Base-by-base conservation (phyloP, 2,113 vertebrate genomes). In the Nesogale talazaci region DNA sequence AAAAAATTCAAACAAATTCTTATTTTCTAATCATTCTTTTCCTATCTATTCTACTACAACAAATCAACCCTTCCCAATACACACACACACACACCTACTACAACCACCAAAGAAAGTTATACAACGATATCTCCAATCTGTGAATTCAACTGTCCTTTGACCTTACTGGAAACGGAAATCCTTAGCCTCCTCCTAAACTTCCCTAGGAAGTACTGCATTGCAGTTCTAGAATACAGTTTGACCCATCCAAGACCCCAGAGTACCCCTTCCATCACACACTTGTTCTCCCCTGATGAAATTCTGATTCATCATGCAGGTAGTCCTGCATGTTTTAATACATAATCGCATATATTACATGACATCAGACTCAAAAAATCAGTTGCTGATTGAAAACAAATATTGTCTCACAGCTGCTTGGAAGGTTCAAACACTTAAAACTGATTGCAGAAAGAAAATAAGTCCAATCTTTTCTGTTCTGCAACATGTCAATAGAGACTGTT, bases 381-480 rank as follows among this genome's bases (percentile, higher is more conserved):
- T 94, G 72, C 81, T 93, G 89, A 92, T 96, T 83, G 94, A 84
- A 75, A 97, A 82, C 77, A 93, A 97, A 96, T 82, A 83, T 88
- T 97, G 92, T 86, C 36, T 93, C 95, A 69, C 90, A 96, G 84
- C 74, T 96, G 65, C 91, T 95, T 80, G 80, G 78, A 94, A 82
- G 72, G 57, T 96, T 97, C 94, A 88, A 93, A 95, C 77, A 93
- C 92, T 95, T 94, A 76, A 90, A 94, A 92, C 12, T 92, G 74
- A 81, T 46, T 94, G 76, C 75, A 81, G 90, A 72, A 88, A 94
- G 75, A 92, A 93, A 93, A 40, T 22, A 77, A 52, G 42, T 87
- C 94, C 77, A 75, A 87, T 95, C 95, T 95, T 79, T 89, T 96
- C 9, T 1, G 72, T 91, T 91, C 89, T 94, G 89, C 83, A 72